These are phyloP conservation scores for Incurvaria masculella DNA, from an alignment of 2,888 invertebrate species.

Conservation along the genomic window DNA sequence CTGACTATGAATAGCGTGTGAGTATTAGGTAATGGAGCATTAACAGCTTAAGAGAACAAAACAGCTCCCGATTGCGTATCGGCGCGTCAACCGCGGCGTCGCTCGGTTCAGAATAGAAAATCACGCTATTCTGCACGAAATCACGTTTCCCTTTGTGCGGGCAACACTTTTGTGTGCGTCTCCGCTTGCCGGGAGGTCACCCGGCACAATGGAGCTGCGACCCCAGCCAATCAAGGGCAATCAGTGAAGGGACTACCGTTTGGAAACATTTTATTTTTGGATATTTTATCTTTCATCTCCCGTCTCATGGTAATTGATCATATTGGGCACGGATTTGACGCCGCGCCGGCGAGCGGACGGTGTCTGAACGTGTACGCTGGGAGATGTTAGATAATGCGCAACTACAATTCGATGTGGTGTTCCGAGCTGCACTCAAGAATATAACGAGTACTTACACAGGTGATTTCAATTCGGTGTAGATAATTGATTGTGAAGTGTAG, in stretches of 20 bases:
- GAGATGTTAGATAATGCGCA: no score
- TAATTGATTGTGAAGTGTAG: no score
- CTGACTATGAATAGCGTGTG: no score
- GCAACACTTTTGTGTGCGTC: background rate
- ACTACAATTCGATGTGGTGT: no score
- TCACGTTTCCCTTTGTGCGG: background rate
- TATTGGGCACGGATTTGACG: background rate
- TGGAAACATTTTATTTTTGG: background rate
- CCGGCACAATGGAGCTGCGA: background rate
- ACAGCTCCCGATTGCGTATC: no score
- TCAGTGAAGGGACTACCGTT: background rate
- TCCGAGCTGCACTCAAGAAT: no score
- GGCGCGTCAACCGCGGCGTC: background rate
- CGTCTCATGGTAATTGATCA: background rate
- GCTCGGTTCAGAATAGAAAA: background rate
- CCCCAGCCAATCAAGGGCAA: background rate
- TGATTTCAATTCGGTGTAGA: no score
- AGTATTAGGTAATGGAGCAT: no score
- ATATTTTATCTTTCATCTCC: background rate
- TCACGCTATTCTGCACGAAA: background rate
- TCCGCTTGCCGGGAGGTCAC: background rate
- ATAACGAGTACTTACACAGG: no score
- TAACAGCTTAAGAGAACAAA: no score
- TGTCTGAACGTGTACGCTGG: no score
- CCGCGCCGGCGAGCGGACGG: no score